These are phyloP conservation scores for Ceriagrion tenellum DNA, from an alignment of 2,888 invertebrate genomes.

Conservation along the genomic window DNA sequence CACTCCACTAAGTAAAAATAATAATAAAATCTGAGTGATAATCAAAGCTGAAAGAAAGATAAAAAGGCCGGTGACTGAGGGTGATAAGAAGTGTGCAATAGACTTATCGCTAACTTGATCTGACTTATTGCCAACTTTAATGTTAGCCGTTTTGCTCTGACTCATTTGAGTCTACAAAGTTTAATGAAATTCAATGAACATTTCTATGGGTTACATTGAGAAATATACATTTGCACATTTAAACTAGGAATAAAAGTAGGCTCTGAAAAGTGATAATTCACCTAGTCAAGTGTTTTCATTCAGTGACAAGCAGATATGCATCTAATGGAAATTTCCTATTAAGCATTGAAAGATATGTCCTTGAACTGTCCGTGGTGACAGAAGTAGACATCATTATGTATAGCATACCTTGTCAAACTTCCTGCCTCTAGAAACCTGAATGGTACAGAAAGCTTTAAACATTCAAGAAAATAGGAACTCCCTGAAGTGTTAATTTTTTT, in stretches of 20 bases:
- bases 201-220: too few species aligned
- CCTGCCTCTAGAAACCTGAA: background rate
- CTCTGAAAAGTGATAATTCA: background rate
- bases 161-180: too few species aligned
- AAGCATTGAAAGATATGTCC: background rate
- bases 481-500: background rate
- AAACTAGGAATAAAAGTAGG: background rate
- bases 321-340: background rate
- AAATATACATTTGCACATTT: too few species aligned
- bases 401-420: constrained; percentile 13
- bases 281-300: background rate
- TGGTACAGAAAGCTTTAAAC: constrained; percentile 17
- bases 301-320: background rate
- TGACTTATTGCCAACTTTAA: too few species aligned
- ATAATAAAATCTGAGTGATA: too few species aligned
- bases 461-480: constrained; percentile 15
- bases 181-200: too few species aligned
- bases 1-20: too few species aligned
- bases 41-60: too few species aligned
- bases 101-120: too few species aligned
- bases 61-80: too few species aligned
- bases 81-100: too few species aligned
- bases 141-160: too few species aligned
- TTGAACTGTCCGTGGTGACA: background rate
- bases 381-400: background rate